Evolutionary conservation across 2,888 invertebrate genomes (phyloP), one percentile per base, ranked within the genome.

Genomic region (Synanthedon tipuliformis): DNA sequence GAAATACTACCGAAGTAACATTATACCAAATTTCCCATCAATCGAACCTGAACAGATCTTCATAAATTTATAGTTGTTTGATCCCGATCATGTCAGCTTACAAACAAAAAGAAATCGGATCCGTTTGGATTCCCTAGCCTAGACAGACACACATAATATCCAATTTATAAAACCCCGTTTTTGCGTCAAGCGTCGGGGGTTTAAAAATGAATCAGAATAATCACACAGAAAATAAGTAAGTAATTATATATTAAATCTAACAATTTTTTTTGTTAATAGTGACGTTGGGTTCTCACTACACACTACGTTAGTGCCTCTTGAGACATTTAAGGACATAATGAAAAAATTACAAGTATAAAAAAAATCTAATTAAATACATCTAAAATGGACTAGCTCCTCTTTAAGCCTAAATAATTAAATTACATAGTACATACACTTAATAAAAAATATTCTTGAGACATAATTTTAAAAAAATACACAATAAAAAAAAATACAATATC

Each of bases 311-410:
- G 63, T 51, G 52, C 52, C 48, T 56, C 74, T 75, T 72, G 71
- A 73, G 74, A 78, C 70, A 69, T 61, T 40, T 51, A 34, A 40
- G 27, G 52, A 52, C 53, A 13, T 27, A 45, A 15, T 45, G 13
- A 63, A 57, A 64, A 63, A 70, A 73, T 62, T 23, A 23, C 23
- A 23, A 74, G 75, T 75, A 78, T 76, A 79, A 66, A 48, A 48
- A n/a, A 75, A 73, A 23, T 5, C 23, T 72, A 68, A 71, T 71
- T 70, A 78, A 75, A 72, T 62, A 59, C 66, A 83, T 71, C 57
- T 34, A 34, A 34, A 34, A 34, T 73, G 81, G 85, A 86, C 85
- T 86, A 86, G 85, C 70, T 85, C 81, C 84, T 79, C 81, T 69
- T 51, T 55, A 54, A 49, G 16, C 13, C 23, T 49, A 49, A 12